Evolutionary conservation across 2,888 invertebrate species (phyloP), one percentile per base, ranked within the genome.

Genomic region (Bruchidius siliquastri): DNA sequence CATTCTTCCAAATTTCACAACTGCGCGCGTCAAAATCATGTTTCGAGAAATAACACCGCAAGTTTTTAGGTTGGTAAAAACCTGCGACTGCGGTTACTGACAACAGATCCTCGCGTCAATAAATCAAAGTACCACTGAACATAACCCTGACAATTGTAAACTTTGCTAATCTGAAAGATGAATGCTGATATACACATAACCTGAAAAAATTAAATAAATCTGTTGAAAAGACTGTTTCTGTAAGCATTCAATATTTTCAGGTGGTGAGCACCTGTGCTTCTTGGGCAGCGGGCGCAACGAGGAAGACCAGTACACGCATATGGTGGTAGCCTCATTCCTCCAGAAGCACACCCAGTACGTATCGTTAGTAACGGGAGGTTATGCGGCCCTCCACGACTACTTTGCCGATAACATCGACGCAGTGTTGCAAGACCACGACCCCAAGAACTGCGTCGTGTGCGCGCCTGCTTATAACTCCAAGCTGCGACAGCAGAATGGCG

Each of bases 241-340:
- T 68, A 21, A 21, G 68, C 68, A 20, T 73, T 72, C 72, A 69
- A 74, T 77, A 79, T 71, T 80, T 78, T 30, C 73, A 85, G 85
- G 95, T 80, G 93, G 97, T 78, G 93, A 96, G 84, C 96, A 96
- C 85, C 90, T 98, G 77, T 96, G 96, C 82, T 96, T 96, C 85
- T 91, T 99, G 84, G 98, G 98, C 68, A 96, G 96, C 76, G 98
- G 98, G 0, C 90, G 96, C 71, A 92, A 94, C 80, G 97, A 97
- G 83, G 96, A 97, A 87, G 98, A 98, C 86, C 95, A 95, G 81
- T 97, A 97, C 84, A 96, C 98, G 21, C 95, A 98, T 85, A 99
- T 99, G 99, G 98, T 98, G 22, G 96, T 99, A 20, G 96, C 99
- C 6, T 96, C 96, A 74, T 98, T 99, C 86, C 89, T 99, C 70